phyloP scores from a whole-genome alignment of 1,140 invertebrate genomes.

The Phocides pigmalion region DNA sequence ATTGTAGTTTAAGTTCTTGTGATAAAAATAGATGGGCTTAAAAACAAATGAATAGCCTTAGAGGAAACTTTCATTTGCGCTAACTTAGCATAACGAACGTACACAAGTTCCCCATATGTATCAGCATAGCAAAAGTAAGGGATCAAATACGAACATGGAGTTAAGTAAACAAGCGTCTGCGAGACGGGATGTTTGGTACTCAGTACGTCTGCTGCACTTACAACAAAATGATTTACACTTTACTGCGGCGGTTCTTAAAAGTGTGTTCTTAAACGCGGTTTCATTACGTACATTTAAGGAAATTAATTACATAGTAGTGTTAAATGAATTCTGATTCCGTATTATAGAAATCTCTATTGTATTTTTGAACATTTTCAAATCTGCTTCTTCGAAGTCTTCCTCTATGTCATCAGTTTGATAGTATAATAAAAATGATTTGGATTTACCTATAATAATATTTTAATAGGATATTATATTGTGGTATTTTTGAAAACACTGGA shows the following conservation, averaged over 20 bases:
- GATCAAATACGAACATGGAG: constrained; percentile 23
- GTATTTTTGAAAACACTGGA: too few relatives aligned
- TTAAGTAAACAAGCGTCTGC: constrained; percentile 17
- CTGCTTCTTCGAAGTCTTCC: too few relatives aligned
- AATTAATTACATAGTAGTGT: not conserved
- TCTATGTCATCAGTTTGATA: too few relatives aligned
- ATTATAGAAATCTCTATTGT: too few relatives aligned
- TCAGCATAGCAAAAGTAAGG: constrained; percentile 18
- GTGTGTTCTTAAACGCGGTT: constrained; percentile 1
- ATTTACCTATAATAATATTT: too few relatives aligned
- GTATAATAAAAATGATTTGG: too few relatives aligned
- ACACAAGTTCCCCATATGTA: constrained; percentile 6
- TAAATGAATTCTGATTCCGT: not conserved
- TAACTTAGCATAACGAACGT: constrained; percentile 32
- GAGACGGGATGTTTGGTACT: constrained; percentile 29
- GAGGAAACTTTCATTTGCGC: constrained; percentile 19
- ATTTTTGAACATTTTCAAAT: too few relatives aligned
- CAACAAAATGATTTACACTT: constrained; percentile 35
- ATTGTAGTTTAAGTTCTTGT: too few relatives aligned
- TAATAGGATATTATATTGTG: too few relatives aligned
- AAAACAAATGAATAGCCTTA: constrained; percentile 21
- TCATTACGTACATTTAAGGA: not conserved
- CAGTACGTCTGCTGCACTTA: constrained; percentile 31
- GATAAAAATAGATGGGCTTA: too few relatives aligned
- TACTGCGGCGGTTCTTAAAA: constrained; percentile 25